Conservation (phyloP, 1,140 invertebrate species). For the Eubasilissa regina region DNA sequence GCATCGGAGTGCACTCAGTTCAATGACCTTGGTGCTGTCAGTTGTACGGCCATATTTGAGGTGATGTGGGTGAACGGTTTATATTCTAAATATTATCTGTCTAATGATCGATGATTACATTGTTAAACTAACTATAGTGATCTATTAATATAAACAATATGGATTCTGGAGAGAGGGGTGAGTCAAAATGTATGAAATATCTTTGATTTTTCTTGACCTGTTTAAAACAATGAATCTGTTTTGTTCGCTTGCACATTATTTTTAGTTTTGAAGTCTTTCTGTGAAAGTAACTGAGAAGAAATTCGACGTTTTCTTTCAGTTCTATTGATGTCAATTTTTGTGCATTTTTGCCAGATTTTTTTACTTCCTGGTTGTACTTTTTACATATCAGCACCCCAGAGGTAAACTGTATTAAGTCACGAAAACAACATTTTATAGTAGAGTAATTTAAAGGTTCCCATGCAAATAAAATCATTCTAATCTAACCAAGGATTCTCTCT, state of each 20-base stretch:
- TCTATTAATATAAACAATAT: constrained; percentile 28
- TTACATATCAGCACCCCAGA: no score
- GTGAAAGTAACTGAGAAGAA: no score
- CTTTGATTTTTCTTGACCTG: constrained; percentile 45
- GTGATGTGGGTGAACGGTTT: constrained; percentile 55
- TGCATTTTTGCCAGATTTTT: not conserved
- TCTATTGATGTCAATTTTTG: no score
- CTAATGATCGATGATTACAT: constrained; percentile 44
- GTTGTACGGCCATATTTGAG: constrained; percentile 54
- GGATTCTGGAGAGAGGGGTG: constrained; percentile 50
- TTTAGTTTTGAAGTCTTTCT: no score
- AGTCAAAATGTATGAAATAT: constrained; percentile 43
- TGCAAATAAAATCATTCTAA: no score
- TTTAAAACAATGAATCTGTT: constrained; percentile 48
- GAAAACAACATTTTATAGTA: no score
- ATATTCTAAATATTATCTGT: constrained; percentile 40
- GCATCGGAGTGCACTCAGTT: constrained; percentile 48
- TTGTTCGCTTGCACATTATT: not conserved
- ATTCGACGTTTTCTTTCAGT: no score
- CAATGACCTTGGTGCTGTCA: constrained; percentile 55
- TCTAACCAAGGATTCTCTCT: no score
- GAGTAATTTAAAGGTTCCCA: no score
- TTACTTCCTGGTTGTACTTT: constrained; percentile 30
- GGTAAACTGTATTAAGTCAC: no score
- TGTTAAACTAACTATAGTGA: constrained; percentile 17